These are phyloP conservation scores for Pempheris klunzingeri DNA, from an alignment of 2,797 vertebrate species.

Conservation along the genomic window DNA sequence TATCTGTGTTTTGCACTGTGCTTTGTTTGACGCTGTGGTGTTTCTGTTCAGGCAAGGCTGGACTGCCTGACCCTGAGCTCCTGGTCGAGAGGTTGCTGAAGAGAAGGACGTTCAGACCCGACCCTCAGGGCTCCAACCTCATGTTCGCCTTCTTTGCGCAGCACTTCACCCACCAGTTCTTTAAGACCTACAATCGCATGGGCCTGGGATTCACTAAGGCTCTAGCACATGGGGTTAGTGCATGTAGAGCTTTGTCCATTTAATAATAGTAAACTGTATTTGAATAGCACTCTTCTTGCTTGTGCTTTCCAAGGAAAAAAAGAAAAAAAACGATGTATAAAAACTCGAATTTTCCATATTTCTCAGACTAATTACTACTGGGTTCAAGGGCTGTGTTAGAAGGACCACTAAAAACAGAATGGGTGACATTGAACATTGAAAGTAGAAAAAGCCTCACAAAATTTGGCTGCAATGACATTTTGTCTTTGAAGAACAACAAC, in stretches of 20 bases:
- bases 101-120: conserved; percentile 90
- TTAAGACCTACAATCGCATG: conserved; percentile 94
- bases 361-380: no score
- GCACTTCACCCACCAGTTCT: conserved; percentile 99
- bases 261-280: neutral
- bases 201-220: conserved; percentile 94
- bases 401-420: no score
- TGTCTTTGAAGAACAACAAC: neutral
- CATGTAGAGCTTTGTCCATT: neutral
- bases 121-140: conserved; percentile 92
- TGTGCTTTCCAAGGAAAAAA: neutral
- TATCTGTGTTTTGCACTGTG: conserved; percentile 31
- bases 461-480: no score
- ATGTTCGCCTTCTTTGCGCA: conserved; percentile 99
- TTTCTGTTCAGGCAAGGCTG: conserved; percentile 84
- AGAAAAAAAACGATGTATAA: neutral
- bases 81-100: conserved; percentile 89
- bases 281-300: neutral
- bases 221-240: conserved; percentile 92
- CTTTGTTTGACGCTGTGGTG: conserved; percentile 25
- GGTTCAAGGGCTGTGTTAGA: no score
- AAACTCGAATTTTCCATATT: no score
- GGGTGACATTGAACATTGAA: no score
- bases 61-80: conserved; percentile 88
- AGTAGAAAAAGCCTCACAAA: no score